Percentiles rank a stretch among this genome's conserved stretches.
Evolutionary conservation across 2,797 vertebrate genomes (phyloP).

Genomic region (Miichthys miiuy): DNA sequence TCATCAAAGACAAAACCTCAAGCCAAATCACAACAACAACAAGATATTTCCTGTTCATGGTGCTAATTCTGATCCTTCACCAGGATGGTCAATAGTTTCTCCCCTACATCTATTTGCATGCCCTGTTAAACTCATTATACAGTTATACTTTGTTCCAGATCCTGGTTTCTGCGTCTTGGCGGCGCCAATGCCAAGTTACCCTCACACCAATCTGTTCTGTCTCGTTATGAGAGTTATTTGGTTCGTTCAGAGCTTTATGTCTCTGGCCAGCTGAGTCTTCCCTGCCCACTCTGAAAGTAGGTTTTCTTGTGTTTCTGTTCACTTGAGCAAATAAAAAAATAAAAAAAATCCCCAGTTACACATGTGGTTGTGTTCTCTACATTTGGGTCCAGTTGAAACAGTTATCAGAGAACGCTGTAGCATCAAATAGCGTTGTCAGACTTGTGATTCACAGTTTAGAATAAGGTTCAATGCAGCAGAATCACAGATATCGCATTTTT

Average conservation of each 20-base stretch:
- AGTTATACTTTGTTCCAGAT: not conserved
- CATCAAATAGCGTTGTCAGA: no score
- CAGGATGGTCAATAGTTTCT: no score
- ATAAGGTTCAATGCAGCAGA: no score
- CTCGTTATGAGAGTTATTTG: not conserved
- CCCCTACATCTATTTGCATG: no score
- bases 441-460: no score
- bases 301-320: not conserved
- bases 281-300: not conserved
- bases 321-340: no score
- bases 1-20: constrained; percentile 4
- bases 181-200: not conserved
- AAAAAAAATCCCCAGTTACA: not conserved
- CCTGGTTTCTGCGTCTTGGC: not conserved
- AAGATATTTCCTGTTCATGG: constrained; percentile 5
- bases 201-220: constrained; percentile 1
- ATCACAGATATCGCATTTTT: no score
- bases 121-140: not conserved
- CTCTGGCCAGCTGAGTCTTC: not conserved
- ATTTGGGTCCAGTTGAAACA: not conserved
- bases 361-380: not conserved
- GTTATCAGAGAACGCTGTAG: no score
- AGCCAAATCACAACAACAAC: not conserved
- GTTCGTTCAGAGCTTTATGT: not conserved
- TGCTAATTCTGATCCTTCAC: constrained; percentile 13